Evolutionary conservation across 2,797 vertebrate species (phyloP).

Genomic region (Acrocephalus scirpaceus): DNA sequence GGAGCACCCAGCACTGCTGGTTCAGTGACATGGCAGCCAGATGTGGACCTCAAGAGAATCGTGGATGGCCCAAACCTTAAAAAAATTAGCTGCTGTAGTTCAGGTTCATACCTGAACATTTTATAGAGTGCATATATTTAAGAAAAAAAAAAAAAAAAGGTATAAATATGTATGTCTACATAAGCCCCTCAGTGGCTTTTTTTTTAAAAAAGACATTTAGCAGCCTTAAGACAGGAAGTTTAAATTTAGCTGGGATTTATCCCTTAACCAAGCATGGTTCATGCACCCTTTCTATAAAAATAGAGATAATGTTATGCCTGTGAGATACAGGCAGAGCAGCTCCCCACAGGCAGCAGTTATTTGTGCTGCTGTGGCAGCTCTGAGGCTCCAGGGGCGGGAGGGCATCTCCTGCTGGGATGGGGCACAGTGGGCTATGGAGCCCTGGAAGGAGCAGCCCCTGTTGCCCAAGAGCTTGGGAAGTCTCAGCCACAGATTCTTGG

Average conservation of each 20-base stretch:
- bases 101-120: not conserved
- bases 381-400: not conserved
- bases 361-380: not conserved
- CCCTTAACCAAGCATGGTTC: slow-evolving; percentile 11
- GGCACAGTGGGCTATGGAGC: fast-evolving
- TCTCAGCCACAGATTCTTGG: not conserved
- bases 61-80: fast-evolving
- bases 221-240: slow-evolving; percentile 46
- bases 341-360: not conserved
- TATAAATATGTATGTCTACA: not conserved
- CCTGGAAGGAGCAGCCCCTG: not conserved
- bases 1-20: not conserved
- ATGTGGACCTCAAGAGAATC: not conserved
- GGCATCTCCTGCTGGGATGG: fast-evolving
- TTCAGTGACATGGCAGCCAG: fast-evolving
- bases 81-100: not conserved
- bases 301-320: slow-evolving; percentile 11
- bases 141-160: not conserved
- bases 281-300: slow-evolving; percentile 22
- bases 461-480: not conserved
- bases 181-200: not conserved
- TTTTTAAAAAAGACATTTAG: not conserved
- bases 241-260: slow-evolving; percentile 62
- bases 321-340: not conserved
- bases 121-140: not conserved